Conservation (phyloP, 2,888 invertebrate genomes). For the Diploptera punctata region DNA sequence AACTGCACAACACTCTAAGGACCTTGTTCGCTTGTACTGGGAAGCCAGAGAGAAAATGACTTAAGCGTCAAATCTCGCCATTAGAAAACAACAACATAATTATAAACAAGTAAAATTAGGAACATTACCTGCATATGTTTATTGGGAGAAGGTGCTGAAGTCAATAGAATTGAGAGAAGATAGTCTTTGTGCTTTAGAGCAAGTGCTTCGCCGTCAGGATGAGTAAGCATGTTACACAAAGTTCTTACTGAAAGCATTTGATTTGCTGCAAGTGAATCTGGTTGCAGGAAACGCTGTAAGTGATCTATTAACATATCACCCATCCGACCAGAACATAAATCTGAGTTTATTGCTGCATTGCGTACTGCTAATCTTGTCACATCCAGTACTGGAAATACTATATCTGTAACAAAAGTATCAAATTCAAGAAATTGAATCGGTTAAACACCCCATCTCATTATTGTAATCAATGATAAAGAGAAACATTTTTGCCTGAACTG, state of each 20-base stretch:
- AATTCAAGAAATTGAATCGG: too few species aligned
- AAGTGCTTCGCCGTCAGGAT: slow-evolving; percentile 68
- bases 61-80: too few species aligned
- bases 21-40: too few species aligned
- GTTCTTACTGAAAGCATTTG: slow-evolving; percentile 80
- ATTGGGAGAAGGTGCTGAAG: slow-evolving; percentile 61
- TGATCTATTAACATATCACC: slow-evolving; percentile 53
- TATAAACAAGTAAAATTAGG: too few species aligned
- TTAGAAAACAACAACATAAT: too few species aligned
- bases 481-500: too few species aligned
- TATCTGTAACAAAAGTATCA: too few species aligned
- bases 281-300: slow-evolving; percentile 47
- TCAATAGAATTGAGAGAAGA: slow-evolving; percentile 61
- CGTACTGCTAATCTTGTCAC: slow-evolving; percentile 83
- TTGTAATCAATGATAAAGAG: too few species aligned
- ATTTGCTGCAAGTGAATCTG: slow-evolving; percentile 69
- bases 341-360: slow-evolving; percentile 66
- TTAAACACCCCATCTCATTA: too few species aligned
- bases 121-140: slow-evolving; percentile 67
- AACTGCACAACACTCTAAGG: too few species aligned
- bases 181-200: slow-evolving; percentile 64
- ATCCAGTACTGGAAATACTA: slow-evolving; percentile 89
- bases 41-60: too few species aligned
- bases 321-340: slow-evolving; percentile 56
- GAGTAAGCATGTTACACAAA: slow-evolving; percentile 81